These are phyloP conservation scores for Mythimna albipuncta DNA, from an alignment of 2,888 invertebrate species.

Conservation along the genomic window DNA sequence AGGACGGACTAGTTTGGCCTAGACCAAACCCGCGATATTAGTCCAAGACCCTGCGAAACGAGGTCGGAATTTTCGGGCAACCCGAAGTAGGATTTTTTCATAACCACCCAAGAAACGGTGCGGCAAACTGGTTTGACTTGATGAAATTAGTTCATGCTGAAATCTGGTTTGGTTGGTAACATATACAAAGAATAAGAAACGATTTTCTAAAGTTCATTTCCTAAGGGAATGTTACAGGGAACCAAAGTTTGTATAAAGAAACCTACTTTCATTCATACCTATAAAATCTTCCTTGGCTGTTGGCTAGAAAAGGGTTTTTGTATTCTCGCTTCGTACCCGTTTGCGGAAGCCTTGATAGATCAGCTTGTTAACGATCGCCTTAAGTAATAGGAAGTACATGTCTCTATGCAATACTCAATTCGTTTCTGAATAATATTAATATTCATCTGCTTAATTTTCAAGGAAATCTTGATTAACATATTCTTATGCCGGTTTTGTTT, in stretches of 20 bases:
- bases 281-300: neutral
- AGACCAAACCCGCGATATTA: no score
- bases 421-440: constrained; percentile 2
- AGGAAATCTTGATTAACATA: constrained; percentile 29
- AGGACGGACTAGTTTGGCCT: no score
- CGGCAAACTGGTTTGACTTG: no score
- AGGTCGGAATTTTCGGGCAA: no score
- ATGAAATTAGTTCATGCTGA: no score
- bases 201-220: no score
- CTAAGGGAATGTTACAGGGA: no score
- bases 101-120: no score
- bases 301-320: neutral
- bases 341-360: neutral
- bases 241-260: neutral
- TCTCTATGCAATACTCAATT: neutral
- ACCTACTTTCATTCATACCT: neutral
- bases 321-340: neutral
- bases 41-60: no score
- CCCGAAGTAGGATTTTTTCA: no score
- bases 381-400: constrained; percentile 6
- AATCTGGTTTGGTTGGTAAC: no score
- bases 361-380: neutral
- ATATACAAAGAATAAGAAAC: no score
- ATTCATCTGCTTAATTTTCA: constrained; percentile 17
- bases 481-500: constrained; percentile 27